Base-by-base conservation (phyloP, 2,113 vertebrate genomes). In the Saccopteryx leptura region DNA sequence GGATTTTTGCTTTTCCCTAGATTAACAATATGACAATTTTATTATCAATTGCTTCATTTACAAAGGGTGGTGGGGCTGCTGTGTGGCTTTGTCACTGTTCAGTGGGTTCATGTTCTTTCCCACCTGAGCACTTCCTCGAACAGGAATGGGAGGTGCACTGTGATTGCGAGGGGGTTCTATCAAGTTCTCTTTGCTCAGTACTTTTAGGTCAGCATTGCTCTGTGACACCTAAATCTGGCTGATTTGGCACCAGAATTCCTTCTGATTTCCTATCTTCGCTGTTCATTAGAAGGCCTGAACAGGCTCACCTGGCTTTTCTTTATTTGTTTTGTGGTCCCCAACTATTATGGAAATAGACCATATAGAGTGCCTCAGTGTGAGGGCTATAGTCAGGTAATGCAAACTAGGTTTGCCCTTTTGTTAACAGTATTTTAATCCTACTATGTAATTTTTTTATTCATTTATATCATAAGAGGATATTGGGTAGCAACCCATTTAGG, bases 21-120 rank as follows among this genome's bases (percentile, higher is more conserved):
- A 60, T 89, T 92, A 79, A 65, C 93, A 90, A 83, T 31, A 19
- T 56, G 74, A 21, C 65, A 66, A 66, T 88, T 96, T 65, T 56
- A 39, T 88, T 28, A 33, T 46, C 63, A 88, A 2, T 50, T 68
- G 75, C 58, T 10, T 88, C 50, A 88, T 54, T 96, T 63, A 65
- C 17, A n/a, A 93, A 84, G 58, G 80, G 15, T 56, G 31, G 26
- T 56, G 14, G 78, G 88, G 50, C 80, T 79, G 13, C 65, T 69
- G 4, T 65, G 9, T 83, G 83, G 56, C 15, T 94, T 94, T 60
- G 5, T 94, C 79, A 26, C 69, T 71, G 65, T 33, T 89, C 48
- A 89, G 0, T 31, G 28, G 50, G 72, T 9, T 48, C 48, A 46
- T 48, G 8, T 76, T 95, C 58, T 48, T 94, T 96, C 54, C 88